These are phyloP conservation scores for Pachymerium ferrugineum DNA, from an alignment of 2,888 invertebrate genomes.

Conservation along the genomic window DNA sequence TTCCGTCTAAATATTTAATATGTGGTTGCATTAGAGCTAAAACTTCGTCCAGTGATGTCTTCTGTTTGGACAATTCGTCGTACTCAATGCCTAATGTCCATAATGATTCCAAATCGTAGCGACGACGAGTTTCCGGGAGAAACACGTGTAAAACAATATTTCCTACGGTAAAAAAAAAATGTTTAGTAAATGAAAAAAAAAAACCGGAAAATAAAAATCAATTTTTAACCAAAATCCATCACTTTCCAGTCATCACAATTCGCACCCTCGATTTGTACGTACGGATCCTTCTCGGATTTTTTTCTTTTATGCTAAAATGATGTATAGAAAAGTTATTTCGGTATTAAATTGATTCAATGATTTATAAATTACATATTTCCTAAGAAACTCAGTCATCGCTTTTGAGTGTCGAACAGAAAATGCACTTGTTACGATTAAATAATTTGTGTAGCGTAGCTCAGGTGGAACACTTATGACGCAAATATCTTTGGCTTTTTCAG, in stretches of 20 bases:
- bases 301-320: neutral
- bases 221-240: conserved; percentile 9
- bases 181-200: neutral
- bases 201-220: conserved; percentile 19
- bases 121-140: conserved; percentile 59
- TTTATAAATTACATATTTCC: conserved; percentile 37
- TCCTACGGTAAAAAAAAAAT: conserved; percentile 55
- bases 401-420: conserved; percentile 45
- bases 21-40: neutral
- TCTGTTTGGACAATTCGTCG: conserved; percentile 56
- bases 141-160: conserved; percentile 90
- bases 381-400: conserved; percentile 43
- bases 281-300: neutral
- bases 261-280: neutral
- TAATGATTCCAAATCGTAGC: conserved; percentile 82
- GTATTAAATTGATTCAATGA: neutral
- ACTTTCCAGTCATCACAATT: neutral
- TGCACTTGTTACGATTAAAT: conserved; percentile 69
- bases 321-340: neutral
- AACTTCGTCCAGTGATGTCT: neutral
- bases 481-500: conserved; percentile 72
- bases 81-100: conserved; percentile 81
- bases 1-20: neutral
- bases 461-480: conserved; percentile 72
- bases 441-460: conserved; percentile 72